Conservation (phyloP, 2,113 vertebrate genomes). For the Pachycephala philippinensis region DNA sequence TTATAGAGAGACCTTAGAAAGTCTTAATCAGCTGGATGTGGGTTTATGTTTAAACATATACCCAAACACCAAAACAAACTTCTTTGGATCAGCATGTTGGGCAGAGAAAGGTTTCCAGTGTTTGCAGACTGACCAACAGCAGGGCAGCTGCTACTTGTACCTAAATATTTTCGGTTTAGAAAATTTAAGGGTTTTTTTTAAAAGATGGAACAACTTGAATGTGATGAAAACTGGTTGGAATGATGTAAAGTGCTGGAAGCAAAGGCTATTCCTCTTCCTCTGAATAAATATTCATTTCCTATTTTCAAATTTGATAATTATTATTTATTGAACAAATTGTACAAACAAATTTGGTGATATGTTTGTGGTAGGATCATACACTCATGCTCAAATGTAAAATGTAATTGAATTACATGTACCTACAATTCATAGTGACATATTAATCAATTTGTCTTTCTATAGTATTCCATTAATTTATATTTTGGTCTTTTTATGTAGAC, state of each 20-base stretch:
- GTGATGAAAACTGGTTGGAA: neutral
- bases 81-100: slow-evolving; percentile 23
- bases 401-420: neutral
- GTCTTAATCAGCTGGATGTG: slow-evolving; percentile 78
- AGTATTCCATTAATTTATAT: neutral
- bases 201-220: neutral
- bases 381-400: neutral
- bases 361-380: neutral
- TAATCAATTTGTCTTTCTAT: neutral
- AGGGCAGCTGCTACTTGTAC: neutral
- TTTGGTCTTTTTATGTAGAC: slow-evolving; percentile 64
- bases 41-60: slow-evolving; percentile 74
- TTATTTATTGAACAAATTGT: neutral
- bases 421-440: neutral
- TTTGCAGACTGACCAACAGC: neutral
- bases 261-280: neutral
- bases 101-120: slow-evolving; percentile 22
- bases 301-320: neutral
- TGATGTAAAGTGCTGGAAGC: neutral
- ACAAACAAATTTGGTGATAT: neutral
- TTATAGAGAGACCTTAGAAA: slow-evolving; percentile 71
- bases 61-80: slow-evolving; percentile 56
- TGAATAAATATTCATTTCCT: neutral
- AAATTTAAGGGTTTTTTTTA: neutral
- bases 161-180: slow-evolving; percentile 47